Conservation (phyloP, 1,140 invertebrate species). For the Coboldia fuscipes region DNA sequence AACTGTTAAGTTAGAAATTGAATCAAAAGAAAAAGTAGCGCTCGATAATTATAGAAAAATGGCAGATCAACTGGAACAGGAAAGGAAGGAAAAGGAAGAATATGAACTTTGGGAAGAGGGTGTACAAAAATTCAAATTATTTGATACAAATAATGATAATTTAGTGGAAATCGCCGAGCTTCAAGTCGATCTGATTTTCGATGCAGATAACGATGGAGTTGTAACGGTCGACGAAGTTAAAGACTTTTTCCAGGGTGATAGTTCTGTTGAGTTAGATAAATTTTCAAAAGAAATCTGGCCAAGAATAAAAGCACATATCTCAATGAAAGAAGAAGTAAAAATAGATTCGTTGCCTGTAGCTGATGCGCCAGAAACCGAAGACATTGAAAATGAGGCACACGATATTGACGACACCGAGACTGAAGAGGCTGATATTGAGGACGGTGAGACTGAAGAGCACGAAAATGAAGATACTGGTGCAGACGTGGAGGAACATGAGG, state of each 20-base stretch:
- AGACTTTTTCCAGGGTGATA: slow-evolving; percentile 51
- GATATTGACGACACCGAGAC: slow-evolving; percentile 14
- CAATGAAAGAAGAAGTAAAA: slow-evolving; percentile 12
- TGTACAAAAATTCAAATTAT: slow-evolving; percentile 40
- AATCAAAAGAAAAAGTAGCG: slow-evolving; percentile 49
- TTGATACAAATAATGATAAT: slow-evolving; percentile 59
- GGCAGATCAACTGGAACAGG: slow-evolving; percentile 35
- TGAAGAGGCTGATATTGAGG: slow-evolving; percentile 16
- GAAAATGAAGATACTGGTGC: slow-evolving; percentile 9
- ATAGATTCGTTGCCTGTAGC: slow-evolving; percentile 14
- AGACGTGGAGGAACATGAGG: slow-evolving; percentile 9
- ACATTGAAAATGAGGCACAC: slow-evolving; percentile 11
- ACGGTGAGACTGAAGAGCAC: too few relatives aligned
- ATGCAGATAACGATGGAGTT: slow-evolving; percentile 69
- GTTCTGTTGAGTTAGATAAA: slow-evolving; percentile 43
- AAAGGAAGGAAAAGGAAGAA: slow-evolving; percentile 34
- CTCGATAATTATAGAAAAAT: slow-evolving; percentile 54
- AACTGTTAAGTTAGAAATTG: slow-evolving; percentile 41
- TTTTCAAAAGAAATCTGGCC: slow-evolving; percentile 51
- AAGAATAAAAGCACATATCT: slow-evolving; percentile 52
- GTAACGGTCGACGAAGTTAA: slow-evolving; percentile 36
- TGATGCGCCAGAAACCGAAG: slow-evolving; percentile 22
- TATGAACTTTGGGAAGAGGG: slow-evolving; percentile 36
- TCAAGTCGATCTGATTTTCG: slow-evolving; percentile 54
- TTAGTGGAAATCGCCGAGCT: slow-evolving; percentile 59